Evolutionary conservation across 2,888 invertebrate species (phyloP), one percentile per base, ranked within the genome.

Genomic region (Meiosimyza decipiens): DNA sequence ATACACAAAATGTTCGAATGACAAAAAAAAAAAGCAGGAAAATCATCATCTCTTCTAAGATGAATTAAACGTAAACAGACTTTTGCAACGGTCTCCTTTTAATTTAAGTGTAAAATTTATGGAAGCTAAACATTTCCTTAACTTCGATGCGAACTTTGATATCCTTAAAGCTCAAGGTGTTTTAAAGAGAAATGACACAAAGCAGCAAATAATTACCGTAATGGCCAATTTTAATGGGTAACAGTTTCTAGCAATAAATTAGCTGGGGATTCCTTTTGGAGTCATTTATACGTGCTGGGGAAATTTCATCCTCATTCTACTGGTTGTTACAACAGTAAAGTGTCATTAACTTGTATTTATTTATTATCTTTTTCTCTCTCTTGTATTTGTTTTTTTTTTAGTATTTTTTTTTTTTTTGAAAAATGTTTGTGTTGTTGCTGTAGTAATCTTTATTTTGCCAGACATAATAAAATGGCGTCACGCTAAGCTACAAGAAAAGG

Each of bases 381-480:
- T 40, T 40, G 0, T 40, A 1, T 9, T 40, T 40, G 40, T 9
- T 40, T 40, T 40, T 40, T 2, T 7, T 40, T 2, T 40, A n/a
- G n/a, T n/a, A n/a, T 40, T 40, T 40, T 5, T 40, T 40, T 40
- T 40, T 9, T 40, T 1, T 40, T 40, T 9, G 40, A 40, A 40
- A 40, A 40, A 9, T 40, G 40, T 40, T 40, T 40, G 9, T 40
- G 40, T 40, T 40, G 16, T 59, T 28, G 59, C 3, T 60, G 33
- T 33, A 40, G 33, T 60, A 11, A 60, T 60, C 33, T 28, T 33
- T 13, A 60, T 60, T 28, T n/a, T 60, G 60, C 60, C 60, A 60
- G 60, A 60, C 60, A 60, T 33, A 60, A 33, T 60, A 60, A 60
- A 60, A 60, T 60, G 60, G 60, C 60, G 60, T 60, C 60, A 60